A percentile compares a stretch with the other conserved stretches of the same genome.
These are phyloP conservation scores for Anodontia alba DNA, from an alignment of 2,888 invertebrate species.

Conservation along the genomic window DNA sequence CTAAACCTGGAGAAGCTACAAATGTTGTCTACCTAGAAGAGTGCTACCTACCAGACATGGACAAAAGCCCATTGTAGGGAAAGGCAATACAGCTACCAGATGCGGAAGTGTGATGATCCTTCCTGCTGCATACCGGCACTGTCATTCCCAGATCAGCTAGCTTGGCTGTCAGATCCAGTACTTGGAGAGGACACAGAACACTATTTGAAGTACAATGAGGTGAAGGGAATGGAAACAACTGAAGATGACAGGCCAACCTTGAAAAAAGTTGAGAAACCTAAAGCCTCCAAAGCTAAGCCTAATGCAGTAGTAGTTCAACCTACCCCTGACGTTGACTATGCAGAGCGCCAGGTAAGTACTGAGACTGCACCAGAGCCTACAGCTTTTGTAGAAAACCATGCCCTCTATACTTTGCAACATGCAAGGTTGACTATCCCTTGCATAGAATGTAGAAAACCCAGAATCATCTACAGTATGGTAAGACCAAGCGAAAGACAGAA, in stretches of 20 bases:
- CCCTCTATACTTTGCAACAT: neutral
- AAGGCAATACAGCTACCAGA: slow-evolving; percentile 24
- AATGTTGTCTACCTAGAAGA: slow-evolving; percentile 29
- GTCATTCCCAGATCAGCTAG: slow-evolving; percentile 16
- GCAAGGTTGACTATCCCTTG: neutral
- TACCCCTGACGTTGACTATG: neutral
- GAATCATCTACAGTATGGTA: neutral
- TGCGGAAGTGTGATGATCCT: slow-evolving; percentile 30
- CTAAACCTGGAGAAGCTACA: slow-evolving; percentile 28
- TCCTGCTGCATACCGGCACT: slow-evolving; percentile 31
- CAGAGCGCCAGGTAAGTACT: no score
- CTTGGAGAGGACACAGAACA: slow-evolving; percentile 22
- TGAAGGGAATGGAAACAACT: slow-evolving; percentile 17
- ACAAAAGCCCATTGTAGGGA: slow-evolving; percentile 26
- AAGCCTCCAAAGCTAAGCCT: neutral
- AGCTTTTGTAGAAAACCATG: neutral
- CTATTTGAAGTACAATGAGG: slow-evolving; percentile 10
- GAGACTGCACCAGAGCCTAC: neutral
- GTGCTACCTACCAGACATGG: slow-evolving; percentile 25
- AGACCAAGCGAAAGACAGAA: neutral
- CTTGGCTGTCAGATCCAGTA: slow-evolving; percentile 45
- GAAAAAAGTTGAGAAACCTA: neutral
- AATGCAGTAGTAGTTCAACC: neutral
- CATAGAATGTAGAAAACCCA: slow-evolving; percentile 11
- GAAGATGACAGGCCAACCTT: slow-evolving; percentile 27